Conservation (phyloP, 2,888 invertebrate genomes). For the Patella pellucida region DNA sequence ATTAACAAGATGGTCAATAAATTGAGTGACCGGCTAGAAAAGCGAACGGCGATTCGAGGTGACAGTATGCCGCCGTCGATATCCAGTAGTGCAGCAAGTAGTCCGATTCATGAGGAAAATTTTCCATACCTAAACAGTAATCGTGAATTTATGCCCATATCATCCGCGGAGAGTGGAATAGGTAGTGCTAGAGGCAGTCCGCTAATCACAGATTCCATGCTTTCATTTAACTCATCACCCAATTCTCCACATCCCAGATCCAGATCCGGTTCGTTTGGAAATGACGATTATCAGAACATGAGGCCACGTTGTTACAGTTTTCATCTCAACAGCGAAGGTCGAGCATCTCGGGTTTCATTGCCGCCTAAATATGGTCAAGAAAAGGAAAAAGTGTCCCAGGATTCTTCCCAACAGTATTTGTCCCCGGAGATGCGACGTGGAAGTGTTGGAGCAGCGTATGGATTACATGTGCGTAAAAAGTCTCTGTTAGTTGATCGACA, state of each 20-base stretch:
- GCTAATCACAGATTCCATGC: constrained; percentile 44
- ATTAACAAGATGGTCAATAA: constrained; percentile 59
- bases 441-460: constrained; percentile 59
- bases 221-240: constrained; percentile 46
- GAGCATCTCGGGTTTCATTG: constrained; percentile 47
- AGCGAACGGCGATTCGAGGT: constrained; percentile 46
- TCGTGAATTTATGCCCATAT: constrained; percentile 55
- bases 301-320: constrained; percentile 63
- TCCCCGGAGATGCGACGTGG: constrained; percentile 58
- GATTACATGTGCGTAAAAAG: constrained; percentile 55
- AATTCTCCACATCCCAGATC: constrained; percentile 47
- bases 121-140: constrained; percentile 41
- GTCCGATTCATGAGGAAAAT: constrained; percentile 60
- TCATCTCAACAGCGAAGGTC: constrained; percentile 60
- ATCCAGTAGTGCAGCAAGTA: constrained; percentile 55
- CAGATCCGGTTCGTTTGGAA: constrained; percentile 56
- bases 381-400: constrained; percentile 39
- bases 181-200: constrained; percentile 55
- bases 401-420: constrained; percentile 46
- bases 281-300: constrained; percentile 51
- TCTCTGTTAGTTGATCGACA: constrained; percentile 57
- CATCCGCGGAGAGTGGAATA: constrained; percentile 48
- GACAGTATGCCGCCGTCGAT: constrained; percentile 61
- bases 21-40: constrained; percentile 55
- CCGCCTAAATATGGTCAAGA: constrained; percentile 39